These are phyloP conservation scores for Cryptocephalus primarius DNA, from an alignment of 2,888 invertebrate genomes.

Conservation along the genomic window DNA sequence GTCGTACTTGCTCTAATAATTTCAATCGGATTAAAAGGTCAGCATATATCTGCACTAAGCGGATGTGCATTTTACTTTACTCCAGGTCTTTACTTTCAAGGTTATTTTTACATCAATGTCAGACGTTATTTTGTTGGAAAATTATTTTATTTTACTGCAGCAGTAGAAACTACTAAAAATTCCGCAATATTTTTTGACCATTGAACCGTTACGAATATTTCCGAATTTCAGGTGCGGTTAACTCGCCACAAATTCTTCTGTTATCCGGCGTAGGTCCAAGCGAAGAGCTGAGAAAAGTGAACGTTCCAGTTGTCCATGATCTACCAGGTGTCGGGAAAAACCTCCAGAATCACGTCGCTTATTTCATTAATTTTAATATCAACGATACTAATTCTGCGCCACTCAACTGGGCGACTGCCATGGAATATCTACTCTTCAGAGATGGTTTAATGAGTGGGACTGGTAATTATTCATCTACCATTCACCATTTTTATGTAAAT, in stretches of 20 bases:
- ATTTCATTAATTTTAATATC: conserved; percentile 66
- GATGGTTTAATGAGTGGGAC: conserved; percentile 86
- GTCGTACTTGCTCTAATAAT: no score
- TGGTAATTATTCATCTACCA: conserved; percentile 38
- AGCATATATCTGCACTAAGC: no score
- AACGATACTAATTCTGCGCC: conserved; percentile 77
- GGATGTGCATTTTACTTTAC: no score
- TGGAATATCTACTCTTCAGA: conserved; percentile 80
- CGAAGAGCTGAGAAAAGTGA: conserved; percentile 49
- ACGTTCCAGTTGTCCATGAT: conserved; percentile 57
- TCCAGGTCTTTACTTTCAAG: no score
- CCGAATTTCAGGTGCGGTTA: conserved; percentile 58
- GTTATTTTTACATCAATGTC: no score
- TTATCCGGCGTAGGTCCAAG: conserved; percentile 81
- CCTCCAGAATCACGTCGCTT: conserved; percentile 78
- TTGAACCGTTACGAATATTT: no score
- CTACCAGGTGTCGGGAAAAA: conserved; percentile 76
- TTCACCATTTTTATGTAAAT: conserved; percentile 1
- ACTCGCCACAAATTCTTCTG: conserved; percentile 85
- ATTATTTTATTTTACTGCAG: background rate
- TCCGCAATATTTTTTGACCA: no score
- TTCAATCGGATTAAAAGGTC: no score
- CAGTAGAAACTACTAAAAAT: no score
- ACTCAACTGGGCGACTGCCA: conserved; percentile 85
- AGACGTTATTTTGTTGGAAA: background rate